Conservation (phyloP, 2,888 invertebrate species). For the Rotaria sp. region DNA sequence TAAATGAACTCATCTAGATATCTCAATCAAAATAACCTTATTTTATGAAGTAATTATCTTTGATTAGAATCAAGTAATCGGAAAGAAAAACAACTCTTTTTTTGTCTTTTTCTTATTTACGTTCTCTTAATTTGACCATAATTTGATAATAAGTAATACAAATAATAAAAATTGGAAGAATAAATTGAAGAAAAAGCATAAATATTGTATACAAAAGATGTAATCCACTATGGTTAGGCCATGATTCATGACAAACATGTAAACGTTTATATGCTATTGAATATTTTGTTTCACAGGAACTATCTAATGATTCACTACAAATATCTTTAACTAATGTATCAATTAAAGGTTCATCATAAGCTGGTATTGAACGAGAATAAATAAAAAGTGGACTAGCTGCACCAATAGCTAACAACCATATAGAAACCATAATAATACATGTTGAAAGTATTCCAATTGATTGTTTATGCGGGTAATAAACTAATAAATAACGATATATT, state of each 20-base stretch:
- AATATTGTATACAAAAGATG: neutral
- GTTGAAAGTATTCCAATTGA: neutral
- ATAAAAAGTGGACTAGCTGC: too few species aligned
- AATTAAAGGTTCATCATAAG: neutral
- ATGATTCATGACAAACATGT: neutral
- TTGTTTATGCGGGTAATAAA: neutral
- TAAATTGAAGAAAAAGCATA: constrained; percentile 25
- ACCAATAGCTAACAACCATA: neutral
- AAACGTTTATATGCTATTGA: neutral
- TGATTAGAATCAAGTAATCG: too few species aligned
- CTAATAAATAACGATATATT: neutral
- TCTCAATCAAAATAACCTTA: too few species aligned
- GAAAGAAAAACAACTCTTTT: too few species aligned
- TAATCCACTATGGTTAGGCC: neutral
- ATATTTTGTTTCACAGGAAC: neutral
- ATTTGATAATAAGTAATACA: constrained; percentile 27
- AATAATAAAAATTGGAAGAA: constrained; percentile 16
- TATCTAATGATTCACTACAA: neutral
- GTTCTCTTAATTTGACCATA: neutral
- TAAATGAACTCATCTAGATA: too few species aligned
- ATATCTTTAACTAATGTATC: neutral
- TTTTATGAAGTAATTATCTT: too few species aligned
- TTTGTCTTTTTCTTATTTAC: neutral
- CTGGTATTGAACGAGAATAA: neutral
- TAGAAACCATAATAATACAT: neutral